phyloP scores from a whole-genome alignment of 1,140 invertebrate species.

The Phortica variegata region DNA sequence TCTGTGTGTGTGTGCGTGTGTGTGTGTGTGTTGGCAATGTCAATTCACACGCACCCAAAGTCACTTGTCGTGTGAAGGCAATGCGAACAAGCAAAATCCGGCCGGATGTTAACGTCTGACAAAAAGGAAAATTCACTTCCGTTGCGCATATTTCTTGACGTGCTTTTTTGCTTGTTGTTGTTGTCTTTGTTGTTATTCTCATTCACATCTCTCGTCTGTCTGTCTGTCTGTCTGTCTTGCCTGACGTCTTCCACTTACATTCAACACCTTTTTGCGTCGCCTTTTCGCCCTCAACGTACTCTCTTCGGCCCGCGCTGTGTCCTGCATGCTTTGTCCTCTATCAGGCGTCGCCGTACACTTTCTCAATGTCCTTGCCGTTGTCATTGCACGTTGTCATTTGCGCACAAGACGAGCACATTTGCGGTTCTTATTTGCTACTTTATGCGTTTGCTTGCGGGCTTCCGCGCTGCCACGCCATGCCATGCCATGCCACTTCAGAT shows the following conservation, averaged over 20 bases:
- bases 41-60: constrained; percentile 6
- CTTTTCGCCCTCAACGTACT: no score
- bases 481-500: constrained; percentile 17
- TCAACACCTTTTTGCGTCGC: no score
- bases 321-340: constrained; percentile 1
- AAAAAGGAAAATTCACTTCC: constrained; percentile 24
- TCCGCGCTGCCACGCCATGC: constrained; percentile 9
- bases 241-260: not conserved
- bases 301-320: no score
- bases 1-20: not conserved
- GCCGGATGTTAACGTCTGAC: not conserved
- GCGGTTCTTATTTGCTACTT: constrained; percentile 42
- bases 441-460: constrained; percentile 34
- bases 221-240: not conserved
- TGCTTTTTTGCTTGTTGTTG: constrained; percentile 9
- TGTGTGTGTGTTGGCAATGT: not conserved
- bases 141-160: constrained; percentile 22
- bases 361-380: constrained; percentile 29
- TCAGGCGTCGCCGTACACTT: constrained; percentile 16
- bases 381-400: constrained; percentile 6
- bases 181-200: not conserved
- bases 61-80: not conserved
- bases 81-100: not conserved
- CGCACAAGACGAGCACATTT: constrained; percentile 29
- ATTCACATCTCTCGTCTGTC: not conserved